Base-by-base conservation (phyloP, 1,140 invertebrate genomes). In the Aphelenchoides avenae region DNA sequence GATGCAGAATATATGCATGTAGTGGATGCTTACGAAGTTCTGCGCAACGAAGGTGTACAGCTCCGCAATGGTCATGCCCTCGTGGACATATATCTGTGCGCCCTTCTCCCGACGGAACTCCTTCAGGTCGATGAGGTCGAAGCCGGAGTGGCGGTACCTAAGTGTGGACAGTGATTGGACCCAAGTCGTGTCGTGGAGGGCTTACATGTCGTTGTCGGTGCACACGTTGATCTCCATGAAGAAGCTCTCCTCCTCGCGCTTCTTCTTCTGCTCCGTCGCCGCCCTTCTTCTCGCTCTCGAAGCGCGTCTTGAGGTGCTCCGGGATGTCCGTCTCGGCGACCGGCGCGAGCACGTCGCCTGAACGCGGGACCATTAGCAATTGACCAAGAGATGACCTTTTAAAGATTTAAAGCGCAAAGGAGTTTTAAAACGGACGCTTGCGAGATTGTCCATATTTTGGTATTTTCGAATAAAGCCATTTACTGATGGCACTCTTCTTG, bases 261-360 rank as follows among this genome's bases (percentile, higher is more conserved):
- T 73, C 46, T 62, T 57, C 37, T 68, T 71, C 42, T 63, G 47
- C 6, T 56, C 34, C 18, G 52, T n/a, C 30, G 18, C 75, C 72
- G 5, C 57, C 20, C 18, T 55, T 47, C 34, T 57, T 65, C 39
- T 75, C 73, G 13, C 59, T 57, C 30, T 76, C 71, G 37, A 75
- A 72, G 7, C 72, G 65, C 7, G 43, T 11, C 3, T 48, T 37
- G 13, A 75, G 41, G n/a, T 75, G 61, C 2, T 58, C 29, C 1
- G 93, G 93, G 78, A 99, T 98, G 80, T 97, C 93, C 61, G 84
- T 84, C 79, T 92, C 91, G 34, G 86, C 86, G 6, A 94, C 89
- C 64, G 85, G 85, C 78, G 87, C 84, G 36, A 94, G 79, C 9
- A 91, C 87, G 81, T 85, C 77, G 87, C 78, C 80, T 88, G 84